These are phyloP conservation scores for Zingel zingel DNA, from an alignment of 2,113 vertebrate genomes.

Conservation along the genomic window DNA sequence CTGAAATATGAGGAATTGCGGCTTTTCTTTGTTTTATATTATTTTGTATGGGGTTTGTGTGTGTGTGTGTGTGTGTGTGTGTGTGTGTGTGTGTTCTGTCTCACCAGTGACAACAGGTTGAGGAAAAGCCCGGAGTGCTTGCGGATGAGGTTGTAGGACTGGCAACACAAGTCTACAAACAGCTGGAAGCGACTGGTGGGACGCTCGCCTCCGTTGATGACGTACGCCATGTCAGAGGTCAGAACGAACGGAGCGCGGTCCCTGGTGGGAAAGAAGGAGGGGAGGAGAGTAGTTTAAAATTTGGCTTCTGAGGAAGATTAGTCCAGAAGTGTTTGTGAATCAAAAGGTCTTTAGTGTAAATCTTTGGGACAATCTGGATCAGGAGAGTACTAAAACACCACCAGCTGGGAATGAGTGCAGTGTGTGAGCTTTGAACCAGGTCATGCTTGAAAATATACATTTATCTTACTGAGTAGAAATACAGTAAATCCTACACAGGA, in stretches of 20 bases:
- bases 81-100: background rate
- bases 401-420: background rate
- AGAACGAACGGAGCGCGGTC: conserved; percentile 97
- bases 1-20: background rate
- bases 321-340: background rate
- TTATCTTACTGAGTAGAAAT: conserved; percentile 9
- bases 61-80: background rate
- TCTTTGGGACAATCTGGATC: background rate
- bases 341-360: background rate
- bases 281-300: background rate
- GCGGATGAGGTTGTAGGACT: conserved; percentile 97
- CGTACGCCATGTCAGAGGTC: conserved; percentile 99
- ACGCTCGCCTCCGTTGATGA: conserved; percentile 97
- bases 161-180: conserved; percentile 96
- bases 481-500: background rate
- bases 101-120: conserved; percentile 96
- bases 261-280: conserved; percentile 76
- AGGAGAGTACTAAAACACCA: background rate
- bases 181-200: conserved; percentile 98
- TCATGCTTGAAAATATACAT: conserved; percentile 20
- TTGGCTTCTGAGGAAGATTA: background rate
- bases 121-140: conserved; percentile 96
- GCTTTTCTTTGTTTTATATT: background rate
- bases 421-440: conserved; percentile 25
- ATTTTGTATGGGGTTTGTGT: background rate